Evolutionary conservation across 2,888 invertebrate species (phyloP).

Genomic region (Fissipunctia ypsillon): DNA sequence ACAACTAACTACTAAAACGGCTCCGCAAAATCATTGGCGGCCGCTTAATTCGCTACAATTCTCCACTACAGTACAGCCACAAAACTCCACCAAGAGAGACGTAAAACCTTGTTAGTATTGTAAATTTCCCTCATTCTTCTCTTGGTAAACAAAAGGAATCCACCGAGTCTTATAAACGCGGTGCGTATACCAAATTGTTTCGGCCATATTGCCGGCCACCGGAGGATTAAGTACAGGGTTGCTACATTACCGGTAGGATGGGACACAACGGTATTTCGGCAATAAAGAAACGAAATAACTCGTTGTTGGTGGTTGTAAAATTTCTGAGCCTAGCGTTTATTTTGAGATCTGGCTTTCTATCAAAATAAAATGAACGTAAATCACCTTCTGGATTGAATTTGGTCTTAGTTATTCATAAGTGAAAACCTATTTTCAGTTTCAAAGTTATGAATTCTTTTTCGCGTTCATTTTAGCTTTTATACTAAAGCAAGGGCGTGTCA

Average conservation of each 20-base stretch:
- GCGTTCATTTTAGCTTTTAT: background rate
- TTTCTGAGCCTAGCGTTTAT: constrained; percentile 4
- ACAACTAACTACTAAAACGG: background rate
- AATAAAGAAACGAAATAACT: constrained; percentile 55
- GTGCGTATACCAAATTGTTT: constrained; percentile 80
- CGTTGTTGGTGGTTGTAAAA: constrained; percentile 26
- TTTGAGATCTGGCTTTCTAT: background rate
- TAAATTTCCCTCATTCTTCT: constrained; percentile 70
- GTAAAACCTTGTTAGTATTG: constrained; percentile 65
- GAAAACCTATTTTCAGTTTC: background rate
- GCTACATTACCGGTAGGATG: constrained; percentile 42
- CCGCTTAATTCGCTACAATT: constrained; percentile 36
- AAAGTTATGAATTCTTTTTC: background rate
- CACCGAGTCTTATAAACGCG: constrained; percentile 78
- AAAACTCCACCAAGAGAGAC: constrained; percentile 57
- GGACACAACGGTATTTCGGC: constrained; percentile 51
- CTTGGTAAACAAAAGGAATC: constrained; percentile 76
- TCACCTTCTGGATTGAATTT: background rate
- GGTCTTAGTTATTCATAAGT: background rate
- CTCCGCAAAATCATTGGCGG: constrained; percentile 15
- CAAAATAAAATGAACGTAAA: background rate
- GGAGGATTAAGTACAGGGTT: constrained; percentile 73
- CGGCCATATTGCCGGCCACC: constrained; percentile 77
- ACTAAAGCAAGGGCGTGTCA: too few species aligned
- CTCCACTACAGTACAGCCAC: constrained; percentile 40